Conservation (phyloP, 2,888 invertebrate species). For the Nephrotoma flavescens region DNA sequence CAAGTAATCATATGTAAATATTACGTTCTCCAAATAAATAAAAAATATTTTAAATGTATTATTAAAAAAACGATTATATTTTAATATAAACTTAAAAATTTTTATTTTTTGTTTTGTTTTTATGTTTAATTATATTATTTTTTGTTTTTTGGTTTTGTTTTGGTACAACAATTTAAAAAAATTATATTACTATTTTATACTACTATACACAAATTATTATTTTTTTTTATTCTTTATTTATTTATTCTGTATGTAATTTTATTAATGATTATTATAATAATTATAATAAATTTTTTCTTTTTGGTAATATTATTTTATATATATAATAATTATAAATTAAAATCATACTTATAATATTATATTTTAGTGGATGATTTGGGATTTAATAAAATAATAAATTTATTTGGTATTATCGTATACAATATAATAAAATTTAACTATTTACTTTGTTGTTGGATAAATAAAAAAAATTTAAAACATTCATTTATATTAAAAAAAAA, state of each 20-base stretch:
- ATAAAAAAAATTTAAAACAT: not conserved
- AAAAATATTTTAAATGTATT: not conserved
- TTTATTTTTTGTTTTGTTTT: conserved; percentile 18
- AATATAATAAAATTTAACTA: not conserved
- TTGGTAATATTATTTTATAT: not conserved
- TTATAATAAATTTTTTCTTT: not conserved
- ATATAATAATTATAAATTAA: not conserved
- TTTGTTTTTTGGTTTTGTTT: conserved; percentile 21
- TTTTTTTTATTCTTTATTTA: conserved; percentile 30
- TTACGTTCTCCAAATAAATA: not conserved
- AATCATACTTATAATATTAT: not conserved
- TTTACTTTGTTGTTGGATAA: not conserved
- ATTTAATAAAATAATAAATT: not conserved
- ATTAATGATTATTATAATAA: not conserved
- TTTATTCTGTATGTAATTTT: not conserved
- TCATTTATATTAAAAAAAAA: not conserved
- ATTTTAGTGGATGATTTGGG: not conserved
- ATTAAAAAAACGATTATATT: not conserved
- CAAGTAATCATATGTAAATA: not conserved
- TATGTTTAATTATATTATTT: conserved; percentile 25
- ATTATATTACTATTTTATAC: conserved; percentile 65
- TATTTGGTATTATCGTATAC: not conserved
- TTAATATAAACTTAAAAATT: not conserved
- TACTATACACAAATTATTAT: conserved; percentile 18
- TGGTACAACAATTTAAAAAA: conserved; percentile 73